Conservation (phyloP, 2,888 invertebrate species). For the Epinotia ramella region DNA sequence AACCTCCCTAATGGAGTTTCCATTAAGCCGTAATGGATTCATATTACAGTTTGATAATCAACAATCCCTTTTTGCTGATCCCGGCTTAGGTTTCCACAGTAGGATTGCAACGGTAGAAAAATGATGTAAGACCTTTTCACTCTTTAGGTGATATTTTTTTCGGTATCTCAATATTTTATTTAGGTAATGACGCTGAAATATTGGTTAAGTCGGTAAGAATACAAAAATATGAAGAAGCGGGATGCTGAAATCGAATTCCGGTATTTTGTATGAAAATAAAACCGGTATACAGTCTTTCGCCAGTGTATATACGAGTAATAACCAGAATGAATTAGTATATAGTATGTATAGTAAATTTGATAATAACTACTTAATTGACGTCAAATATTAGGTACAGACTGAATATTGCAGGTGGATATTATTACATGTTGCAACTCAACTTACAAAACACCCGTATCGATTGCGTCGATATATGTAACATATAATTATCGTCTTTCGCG, state of each 20-base stretch:
- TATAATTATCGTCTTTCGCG: background rate
- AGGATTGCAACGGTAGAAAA: background rate
- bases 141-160: too few relatives aligned
- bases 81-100: conserved; percentile 2
- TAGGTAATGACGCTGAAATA: too few relatives aligned
- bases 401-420: background rate
- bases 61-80: conserved; percentile 39
- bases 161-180: too few relatives aligned
- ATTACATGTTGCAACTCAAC: background rate
- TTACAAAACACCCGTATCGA: background rate
- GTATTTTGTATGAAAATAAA: too few relatives aligned
- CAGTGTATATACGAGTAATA: too few relatives aligned
- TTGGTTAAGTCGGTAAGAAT: too few relatives aligned
- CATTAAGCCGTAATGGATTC: conserved; percentile 33
- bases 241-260: too few relatives aligned
- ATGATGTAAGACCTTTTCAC: background rate
- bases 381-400: background rate
- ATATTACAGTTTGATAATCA: conserved; percentile 29
- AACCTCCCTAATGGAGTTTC: conserved; percentile 13
- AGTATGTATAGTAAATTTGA: too few relatives aligned
- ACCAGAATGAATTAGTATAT: too few relatives aligned
- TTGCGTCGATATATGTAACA: background rate
- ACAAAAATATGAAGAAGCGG: too few relatives aligned
- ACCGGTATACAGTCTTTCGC: too few relatives aligned
- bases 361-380: background rate